phyloP scores from a whole-genome alignment of 30 jellyfish, hydroid and myxozoan genomes.

The Sanderia malayensis region DNA sequence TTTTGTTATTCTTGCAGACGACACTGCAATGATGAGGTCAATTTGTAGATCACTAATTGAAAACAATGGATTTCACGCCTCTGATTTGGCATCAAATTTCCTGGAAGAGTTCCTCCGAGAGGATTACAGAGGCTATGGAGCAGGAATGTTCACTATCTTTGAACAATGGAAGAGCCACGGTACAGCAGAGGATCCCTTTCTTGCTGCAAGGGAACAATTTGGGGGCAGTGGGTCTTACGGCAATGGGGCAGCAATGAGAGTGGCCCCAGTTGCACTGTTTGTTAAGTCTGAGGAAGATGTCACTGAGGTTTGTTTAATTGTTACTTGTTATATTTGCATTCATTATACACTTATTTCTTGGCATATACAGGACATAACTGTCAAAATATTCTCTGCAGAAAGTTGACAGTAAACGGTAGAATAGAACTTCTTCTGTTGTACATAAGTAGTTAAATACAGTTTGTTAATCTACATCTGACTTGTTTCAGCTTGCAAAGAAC shows the following conservation, averaged over 20 bases:
- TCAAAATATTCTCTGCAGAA: neutral
- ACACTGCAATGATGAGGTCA: slow-evolving; percentile 85
- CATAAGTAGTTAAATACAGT: too few species aligned
- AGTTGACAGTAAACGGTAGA: neutral
- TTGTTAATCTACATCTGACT: neutral
- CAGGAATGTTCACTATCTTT: slow-evolving; percentile 61
- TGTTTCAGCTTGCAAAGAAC: slow-evolving; percentile 69
- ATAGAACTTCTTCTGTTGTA: neutral
- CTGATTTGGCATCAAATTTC: slow-evolving; percentile 73
- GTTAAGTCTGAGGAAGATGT: slow-evolving; percentile 30
- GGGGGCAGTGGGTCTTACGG: slow-evolving; percentile 94
- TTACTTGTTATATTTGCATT: neutral
- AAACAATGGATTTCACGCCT: slow-evolving; percentile 65
- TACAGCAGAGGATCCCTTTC: slow-evolving; percentile 41
- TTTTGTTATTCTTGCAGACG: slow-evolving; percentile 53
- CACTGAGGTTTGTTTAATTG: slow-evolving; percentile 29
- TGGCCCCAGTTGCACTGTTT: slow-evolving; percentile 87
- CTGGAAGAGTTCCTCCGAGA: slow-evolving; percentile 48
- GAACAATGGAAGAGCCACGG: slow-evolving; percentile 65
- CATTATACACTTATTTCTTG: neutral
- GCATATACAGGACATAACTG: neutral
- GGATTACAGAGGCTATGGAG: slow-evolving; percentile 86
- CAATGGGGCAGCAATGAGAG: slow-evolving; percentile 99
- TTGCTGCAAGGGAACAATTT: slow-evolving; percentile 76
- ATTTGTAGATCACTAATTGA: slow-evolving; percentile 69